A percentile compares a stretch with the other conserved stretches of the same genome.
These are phyloP conservation scores for Eurosta solidaginis DNA, from an alignment of 1,140 invertebrate species.

Conservation along the genomic window DNA sequence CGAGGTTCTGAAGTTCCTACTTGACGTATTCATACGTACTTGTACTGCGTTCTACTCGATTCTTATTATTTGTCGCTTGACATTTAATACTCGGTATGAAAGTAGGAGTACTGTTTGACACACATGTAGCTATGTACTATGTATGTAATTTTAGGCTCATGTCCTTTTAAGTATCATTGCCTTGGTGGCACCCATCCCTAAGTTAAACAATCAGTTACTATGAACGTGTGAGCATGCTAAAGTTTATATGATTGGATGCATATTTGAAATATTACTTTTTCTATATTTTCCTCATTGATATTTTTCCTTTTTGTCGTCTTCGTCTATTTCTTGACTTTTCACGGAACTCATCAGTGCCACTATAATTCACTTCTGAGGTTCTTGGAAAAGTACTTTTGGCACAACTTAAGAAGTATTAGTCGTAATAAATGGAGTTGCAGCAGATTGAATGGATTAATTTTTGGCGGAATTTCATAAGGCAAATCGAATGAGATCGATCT, in stretches of 20 bases:
- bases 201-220: no score
- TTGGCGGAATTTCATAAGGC: no score
- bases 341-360: slow-evolving; percentile 17
- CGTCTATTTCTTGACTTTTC: background rate
- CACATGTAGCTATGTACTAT: background rate
- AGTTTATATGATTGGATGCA: slow-evolving; percentile 25
- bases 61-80: background rate
- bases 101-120: no score
- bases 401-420: background rate
- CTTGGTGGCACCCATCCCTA: no score
- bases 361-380: slow-evolving; percentile 16
- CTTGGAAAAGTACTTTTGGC: background rate
- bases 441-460: background rate
- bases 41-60: background rate
- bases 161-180: no score
- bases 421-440: background rate
- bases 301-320: background rate
- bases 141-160: no score
- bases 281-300: background rate
- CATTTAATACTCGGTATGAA: no score
- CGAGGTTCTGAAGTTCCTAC: background rate
- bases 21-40: background rate
- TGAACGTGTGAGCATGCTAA: background rate
- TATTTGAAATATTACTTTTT: background rate
- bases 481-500: no score